Base-by-base conservation (phyloP, 1,140 invertebrate species). In the Probaryconus sp. region DNA sequence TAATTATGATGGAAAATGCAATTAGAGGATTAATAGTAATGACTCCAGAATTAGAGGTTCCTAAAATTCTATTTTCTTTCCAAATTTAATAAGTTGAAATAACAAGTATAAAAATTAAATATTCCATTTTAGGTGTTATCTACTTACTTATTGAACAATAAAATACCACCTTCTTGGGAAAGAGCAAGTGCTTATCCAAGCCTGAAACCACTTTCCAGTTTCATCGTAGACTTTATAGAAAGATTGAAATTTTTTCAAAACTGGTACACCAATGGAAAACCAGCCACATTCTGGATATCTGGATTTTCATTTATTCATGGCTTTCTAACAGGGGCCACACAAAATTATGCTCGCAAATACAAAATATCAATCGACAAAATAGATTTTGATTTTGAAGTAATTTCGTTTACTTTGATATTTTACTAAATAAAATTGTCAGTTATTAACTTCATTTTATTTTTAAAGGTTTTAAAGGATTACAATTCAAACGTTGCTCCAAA, bases 231-330 rank as follows among this genome's bases (percentile, higher is more conserved):
- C 88, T 93, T 98, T 76, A 83, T 96, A 3, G 92, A 94, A 51
- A 89, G 96, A 58, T 87, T 98, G 1, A 85, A 91, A 70, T 97
- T 92, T 87, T 90, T 94, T 20, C 85, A 94, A 80, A 87, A 91
- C 20, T 98, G 97, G 97, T 91, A 92, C 72, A 84, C 91, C 13
- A 77, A 92, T 30, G 94, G 94, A 1, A 95, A 95, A 83, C 95
- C 96, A 2, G 55, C 89, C 0, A 92, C 91, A 0, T 97, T 96
- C 87, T 98, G 97, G 97, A 89, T 98, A 2, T 96, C 96, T 0
- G 97, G 96, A 5, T 97, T 98, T 83, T 98, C 95, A 79, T 98
- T 98, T 81, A 96, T 95, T 0, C 96, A 98, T 87, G 95, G 95
- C 0, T 98, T 98, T 84, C 88, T 98, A 9, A 98, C 97, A 5